Base-by-base conservation (phyloP, 2,113 vertebrate genomes). In the Datnioides undecimradiatus region DNA sequence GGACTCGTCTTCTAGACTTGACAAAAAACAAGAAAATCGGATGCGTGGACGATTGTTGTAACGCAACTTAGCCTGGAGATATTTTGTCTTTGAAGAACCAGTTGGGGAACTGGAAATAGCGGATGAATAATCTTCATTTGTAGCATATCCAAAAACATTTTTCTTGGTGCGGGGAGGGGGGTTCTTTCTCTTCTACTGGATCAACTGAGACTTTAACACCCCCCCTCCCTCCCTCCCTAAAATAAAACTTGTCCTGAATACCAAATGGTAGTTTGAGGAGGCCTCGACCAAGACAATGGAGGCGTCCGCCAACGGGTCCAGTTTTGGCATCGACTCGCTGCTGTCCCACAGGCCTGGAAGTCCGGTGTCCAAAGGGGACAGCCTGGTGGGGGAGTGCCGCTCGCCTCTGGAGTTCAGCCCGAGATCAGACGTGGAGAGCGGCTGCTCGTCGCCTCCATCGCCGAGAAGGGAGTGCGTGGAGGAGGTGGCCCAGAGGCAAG, bases 271-370 rank as follows among this genome's bases (percentile, higher is more conserved):
- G 89, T 94, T 90, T 95, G 83, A 90, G 85, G 88, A 91, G 86
- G 89, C 87, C 83, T 74, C 83, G 66, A 77, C 73, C 82, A 45
- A 83, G 57, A 91, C 83, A 87, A 99, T 99, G 98, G 97, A 99
- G 95, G 96, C 96, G 88, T 95, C 97, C 93, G 93, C 97, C 92
- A 97, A 96, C 95, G 97, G 97, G 17, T 94, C 95, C 93, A 95
- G 93, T 80, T 99, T 99, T 92, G 98, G 97, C 94, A 99, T 99
- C 93, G 98, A 98, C 94, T 98, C 97, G 89, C 96, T 99, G 88
- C 95, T 99, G 90, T 99, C 98, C 73, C 98, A 97, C 94, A 94
- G 97, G 83, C 95, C 97, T 27, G 95, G 96, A 81, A 99, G 97
- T 92, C 98, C 98, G 55, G 93, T 96, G 86, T 95, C 97, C 92